These are phyloP conservation scores for Digitonthophagus gazella DNA, from an alignment of 2,888 invertebrate genomes.

Conservation along the genomic window DNA sequence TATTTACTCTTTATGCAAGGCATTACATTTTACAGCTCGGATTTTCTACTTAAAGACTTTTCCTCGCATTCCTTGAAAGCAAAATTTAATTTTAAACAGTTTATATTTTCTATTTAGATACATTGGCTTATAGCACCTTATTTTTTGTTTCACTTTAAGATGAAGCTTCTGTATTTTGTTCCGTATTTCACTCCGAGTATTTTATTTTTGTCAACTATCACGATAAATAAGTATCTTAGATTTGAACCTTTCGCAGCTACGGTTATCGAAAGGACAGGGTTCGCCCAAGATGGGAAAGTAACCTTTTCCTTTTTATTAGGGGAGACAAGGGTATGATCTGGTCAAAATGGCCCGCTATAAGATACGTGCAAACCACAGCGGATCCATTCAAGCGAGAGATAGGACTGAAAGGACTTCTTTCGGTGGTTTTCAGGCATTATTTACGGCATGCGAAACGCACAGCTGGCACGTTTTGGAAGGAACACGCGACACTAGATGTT, in stretches of 20 bases:
- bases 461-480: background rate
- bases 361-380: background rate
- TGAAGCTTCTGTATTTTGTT: no score
- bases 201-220: no score
- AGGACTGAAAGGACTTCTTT: background rate
- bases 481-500: background rate
- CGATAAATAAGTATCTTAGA: background rate
- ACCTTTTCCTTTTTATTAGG: background rate
- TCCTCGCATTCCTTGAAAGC: no score
- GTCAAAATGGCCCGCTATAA: background rate
- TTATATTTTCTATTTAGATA: no score
- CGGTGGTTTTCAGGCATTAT: background rate
- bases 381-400: background rate
- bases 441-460: background rate
- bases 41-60: no score
- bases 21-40: no score
- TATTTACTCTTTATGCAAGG: no score
- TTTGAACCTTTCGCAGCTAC: background rate
- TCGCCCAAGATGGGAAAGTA: background rate
- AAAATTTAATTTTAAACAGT: no score
- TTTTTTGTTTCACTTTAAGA: no score
- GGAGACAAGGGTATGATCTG: background rate
- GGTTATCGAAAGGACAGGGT: background rate
- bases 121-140: no score
- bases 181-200: no score